Evolutionary conservation across 1,140 invertebrate species (phyloP).

Genomic region (Uloborus diversus): DNA sequence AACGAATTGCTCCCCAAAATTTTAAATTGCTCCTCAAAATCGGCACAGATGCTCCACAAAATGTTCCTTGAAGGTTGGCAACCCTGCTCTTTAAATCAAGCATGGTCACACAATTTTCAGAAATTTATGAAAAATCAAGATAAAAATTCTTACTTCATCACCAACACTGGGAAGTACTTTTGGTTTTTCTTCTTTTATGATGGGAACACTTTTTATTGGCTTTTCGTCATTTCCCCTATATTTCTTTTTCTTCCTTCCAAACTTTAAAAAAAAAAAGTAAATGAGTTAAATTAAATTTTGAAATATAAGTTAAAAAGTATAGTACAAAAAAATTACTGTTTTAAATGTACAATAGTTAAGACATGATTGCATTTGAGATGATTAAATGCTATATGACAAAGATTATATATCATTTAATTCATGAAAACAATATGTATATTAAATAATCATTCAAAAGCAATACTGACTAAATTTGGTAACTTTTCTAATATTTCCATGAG

Average conservation of each 20-base stretch:
- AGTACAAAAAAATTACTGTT: not conserved
- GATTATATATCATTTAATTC: not conserved
- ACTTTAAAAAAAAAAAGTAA: constrained; percentile 26
- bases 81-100: too few relatives aligned
- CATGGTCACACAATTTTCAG: too few relatives aligned
- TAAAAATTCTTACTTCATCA: not conserved
- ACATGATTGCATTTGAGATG: not conserved
- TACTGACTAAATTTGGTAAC: too few relatives aligned
- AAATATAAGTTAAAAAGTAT: not conserved
- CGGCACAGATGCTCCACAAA: too few relatives aligned
- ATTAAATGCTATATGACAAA: not conserved
- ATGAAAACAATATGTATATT: too few relatives aligned
- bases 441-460: too few relatives aligned
- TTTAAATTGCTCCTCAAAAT: too few relatives aligned
- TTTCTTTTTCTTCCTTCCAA: constrained; percentile 56
- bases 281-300: not conserved
- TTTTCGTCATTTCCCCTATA: constrained; percentile 21
- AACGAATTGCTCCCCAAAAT: too few relatives aligned
- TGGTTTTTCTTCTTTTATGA: constrained; percentile 62
- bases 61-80: too few relatives aligned
- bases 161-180: constrained; percentile 9
- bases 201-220: constrained; percentile 61
- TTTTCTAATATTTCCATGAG: too few relatives aligned
- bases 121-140: not conserved
- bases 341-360: not conserved